These are phyloP conservation scores for Anadara kagoshimensis DNA, from an alignment of 1,140 invertebrate species.

Conservation along the genomic window DNA sequence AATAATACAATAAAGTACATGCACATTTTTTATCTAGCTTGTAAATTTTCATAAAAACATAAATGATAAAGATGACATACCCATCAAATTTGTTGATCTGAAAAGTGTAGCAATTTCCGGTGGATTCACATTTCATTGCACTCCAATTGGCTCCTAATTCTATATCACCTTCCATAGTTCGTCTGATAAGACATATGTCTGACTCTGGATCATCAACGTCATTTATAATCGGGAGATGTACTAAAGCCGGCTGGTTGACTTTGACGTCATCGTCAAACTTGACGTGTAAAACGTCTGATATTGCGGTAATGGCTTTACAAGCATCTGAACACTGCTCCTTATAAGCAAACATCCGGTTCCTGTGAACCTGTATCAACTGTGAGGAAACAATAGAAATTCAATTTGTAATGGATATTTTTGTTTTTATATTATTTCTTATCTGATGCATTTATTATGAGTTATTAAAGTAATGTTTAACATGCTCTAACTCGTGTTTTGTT, in stretches of 20 bases:
- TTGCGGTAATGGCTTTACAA: conserved; percentile 37
- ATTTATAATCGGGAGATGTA: conserved; percentile 47
- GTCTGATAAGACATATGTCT: conserved; percentile 48
- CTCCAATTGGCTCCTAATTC: conserved; percentile 34
- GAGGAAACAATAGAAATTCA: no score
- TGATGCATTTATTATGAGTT: no score
- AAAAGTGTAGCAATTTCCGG: conserved; percentile 51
- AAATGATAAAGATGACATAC: no score
- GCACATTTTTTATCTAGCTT: no score
- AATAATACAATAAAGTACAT: no score
- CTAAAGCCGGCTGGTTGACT: conserved; percentile 34
- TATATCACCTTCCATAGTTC: conserved; percentile 35
- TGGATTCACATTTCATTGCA: conserved; percentile 46
- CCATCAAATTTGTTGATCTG: conserved; percentile 44
- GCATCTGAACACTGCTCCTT: conserved; percentile 46
- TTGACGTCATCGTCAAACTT: conserved; percentile 42
- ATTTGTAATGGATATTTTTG: no score
- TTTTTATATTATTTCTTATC: no score
- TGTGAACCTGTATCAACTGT: conserved; percentile 47
- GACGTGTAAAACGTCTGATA: conserved; percentile 46
- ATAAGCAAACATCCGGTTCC: conserved; percentile 48
- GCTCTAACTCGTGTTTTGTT: no score
- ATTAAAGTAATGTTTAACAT: no score
- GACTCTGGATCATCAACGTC: conserved; percentile 48
- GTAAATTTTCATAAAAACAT: no score